A percentile compares a stretch with the other conserved stretches of the same genome.
Evolutionary conservation across 2,113 vertebrate genomes (phyloP).

Genomic region (Ptilorrhoa leucosticta): DNA sequence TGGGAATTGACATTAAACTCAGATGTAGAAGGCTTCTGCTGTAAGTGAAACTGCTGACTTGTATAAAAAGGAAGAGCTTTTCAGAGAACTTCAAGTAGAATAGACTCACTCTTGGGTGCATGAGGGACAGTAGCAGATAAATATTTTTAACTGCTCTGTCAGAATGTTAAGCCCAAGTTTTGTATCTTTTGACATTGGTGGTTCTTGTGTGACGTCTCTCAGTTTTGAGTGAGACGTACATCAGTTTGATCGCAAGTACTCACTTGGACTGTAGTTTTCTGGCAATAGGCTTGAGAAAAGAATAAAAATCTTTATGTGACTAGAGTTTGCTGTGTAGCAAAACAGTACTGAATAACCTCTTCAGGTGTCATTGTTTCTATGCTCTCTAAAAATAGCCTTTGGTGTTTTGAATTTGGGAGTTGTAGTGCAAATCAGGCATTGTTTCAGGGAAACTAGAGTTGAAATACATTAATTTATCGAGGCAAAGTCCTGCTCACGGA

Average conservation of each 20-base stretch:
- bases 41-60: not conserved
- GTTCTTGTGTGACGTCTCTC: not conserved
- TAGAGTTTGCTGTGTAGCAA: not conserved
- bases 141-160: not conserved
- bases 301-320: not conserved
- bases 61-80: not conserved
- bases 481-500: not conserved
- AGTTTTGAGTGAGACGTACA: not conserved
- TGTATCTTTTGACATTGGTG: not conserved
- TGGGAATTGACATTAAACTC: not conserved
- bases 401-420: not conserved
- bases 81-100: not conserved
- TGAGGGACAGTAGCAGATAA: not conserved
- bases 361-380: not conserved
- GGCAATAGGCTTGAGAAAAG: not conserved
- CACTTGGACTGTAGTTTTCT: not conserved
- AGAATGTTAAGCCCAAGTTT: fast-evolving
- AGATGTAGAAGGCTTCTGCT: not conserved
- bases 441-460: not conserved
- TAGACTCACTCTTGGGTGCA: not conserved
- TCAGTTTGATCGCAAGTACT: not conserved
- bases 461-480: not conserved
- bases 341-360: not conserved
- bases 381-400: not conserved
- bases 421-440: not conserved